Conservation (phyloP, 1,140 invertebrate genomes). For the Drosophila triauraria region DNA sequence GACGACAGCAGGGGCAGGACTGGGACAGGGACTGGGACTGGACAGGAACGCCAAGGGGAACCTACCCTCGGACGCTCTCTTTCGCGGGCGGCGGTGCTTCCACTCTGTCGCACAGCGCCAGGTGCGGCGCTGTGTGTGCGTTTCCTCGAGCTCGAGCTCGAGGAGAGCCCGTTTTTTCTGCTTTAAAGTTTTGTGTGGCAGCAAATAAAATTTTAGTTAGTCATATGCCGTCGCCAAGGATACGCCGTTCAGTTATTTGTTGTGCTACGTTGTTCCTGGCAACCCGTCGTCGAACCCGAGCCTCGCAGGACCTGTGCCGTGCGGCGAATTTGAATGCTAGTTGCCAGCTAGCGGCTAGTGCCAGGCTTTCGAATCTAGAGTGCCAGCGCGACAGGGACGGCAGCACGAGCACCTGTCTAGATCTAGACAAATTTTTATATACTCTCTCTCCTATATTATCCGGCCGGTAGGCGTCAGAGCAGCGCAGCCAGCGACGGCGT, state of each 20-base stretch:
- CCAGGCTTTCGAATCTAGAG: slow-evolving; percentile 18
- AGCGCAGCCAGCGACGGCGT: slow-evolving; percentile 27
- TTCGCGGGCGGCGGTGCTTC: slow-evolving; percentile 14
- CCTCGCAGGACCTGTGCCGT: slow-evolving; percentile 40
- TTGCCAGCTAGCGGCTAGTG: slow-evolving; percentile 1
- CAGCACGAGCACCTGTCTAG: slow-evolving; percentile 74
- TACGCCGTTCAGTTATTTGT: slow-evolving; percentile 78
- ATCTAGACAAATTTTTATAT: slow-evolving; percentile 63
- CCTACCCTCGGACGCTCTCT: slow-evolving; percentile 57
- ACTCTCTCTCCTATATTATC: slow-evolving; percentile 21
- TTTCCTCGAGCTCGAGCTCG: slow-evolving; percentile 25
- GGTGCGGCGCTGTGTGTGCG: slow-evolving; percentile 35
- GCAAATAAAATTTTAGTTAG: slow-evolving; percentile 85
- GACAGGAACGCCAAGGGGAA: slow-evolving; percentile 33
- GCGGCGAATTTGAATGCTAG: slow-evolving; percentile 52
- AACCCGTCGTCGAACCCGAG: slow-evolving; percentile 42
- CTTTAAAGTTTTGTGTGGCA: slow-evolving; percentile 84
- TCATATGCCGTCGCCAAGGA: slow-evolving; percentile 84
- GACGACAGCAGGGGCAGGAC: slow-evolving; percentile 55
- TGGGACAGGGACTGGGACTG: slow-evolving; percentile 3
- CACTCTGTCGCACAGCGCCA: slow-evolving; percentile 25
- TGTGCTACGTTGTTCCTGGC: slow-evolving; percentile 69
- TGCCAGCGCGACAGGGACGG: slow-evolving; percentile 61
- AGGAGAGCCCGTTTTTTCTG: slow-evolving; percentile 34
- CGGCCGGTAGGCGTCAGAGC: slow-evolving; percentile 51